phyloP scores from a whole-genome alignment of 2,113 vertebrate genomes.

The Otis tarda region DNA sequence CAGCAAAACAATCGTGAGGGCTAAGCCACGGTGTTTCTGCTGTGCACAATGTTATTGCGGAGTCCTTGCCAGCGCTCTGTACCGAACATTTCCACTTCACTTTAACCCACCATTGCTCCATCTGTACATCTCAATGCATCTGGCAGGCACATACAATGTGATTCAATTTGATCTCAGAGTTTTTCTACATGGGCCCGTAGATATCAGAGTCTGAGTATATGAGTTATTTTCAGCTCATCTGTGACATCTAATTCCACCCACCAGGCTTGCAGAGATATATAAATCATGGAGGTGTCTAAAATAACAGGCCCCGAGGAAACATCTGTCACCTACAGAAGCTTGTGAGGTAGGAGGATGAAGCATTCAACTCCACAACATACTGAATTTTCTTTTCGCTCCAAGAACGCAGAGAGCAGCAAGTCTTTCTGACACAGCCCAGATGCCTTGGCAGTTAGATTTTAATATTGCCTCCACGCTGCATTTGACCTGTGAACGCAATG shows the following conservation, averaged over 20 bases:
- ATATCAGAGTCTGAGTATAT: neutral
- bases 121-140: neutral
- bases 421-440: neutral
- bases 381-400: neutral
- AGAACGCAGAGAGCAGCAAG: neutral
- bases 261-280: slow-evolving; percentile 47
- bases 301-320: slow-evolving; percentile 60
- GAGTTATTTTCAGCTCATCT: slow-evolving; percentile 54
- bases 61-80: neutral
- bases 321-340: slow-evolving; percentile 57
- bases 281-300: slow-evolving; percentile 58
- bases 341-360: slow-evolving; percentile 16
- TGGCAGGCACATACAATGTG: neutral
- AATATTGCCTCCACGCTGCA: neutral
- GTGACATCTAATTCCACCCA: slow-evolving; percentile 57
- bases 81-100: neutral
- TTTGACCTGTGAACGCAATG: neutral
- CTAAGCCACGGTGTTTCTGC: neutral
- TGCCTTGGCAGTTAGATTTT: neutral
- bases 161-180: neutral
- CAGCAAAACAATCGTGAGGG: neutral
- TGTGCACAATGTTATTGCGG: neutral
- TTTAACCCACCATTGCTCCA: neutral
- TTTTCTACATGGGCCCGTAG: slow-evolving; percentile 7
- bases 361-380: neutral